phyloP scores from a whole-genome alignment of 2,113 vertebrate genomes.

The Uria aalge region DNA sequence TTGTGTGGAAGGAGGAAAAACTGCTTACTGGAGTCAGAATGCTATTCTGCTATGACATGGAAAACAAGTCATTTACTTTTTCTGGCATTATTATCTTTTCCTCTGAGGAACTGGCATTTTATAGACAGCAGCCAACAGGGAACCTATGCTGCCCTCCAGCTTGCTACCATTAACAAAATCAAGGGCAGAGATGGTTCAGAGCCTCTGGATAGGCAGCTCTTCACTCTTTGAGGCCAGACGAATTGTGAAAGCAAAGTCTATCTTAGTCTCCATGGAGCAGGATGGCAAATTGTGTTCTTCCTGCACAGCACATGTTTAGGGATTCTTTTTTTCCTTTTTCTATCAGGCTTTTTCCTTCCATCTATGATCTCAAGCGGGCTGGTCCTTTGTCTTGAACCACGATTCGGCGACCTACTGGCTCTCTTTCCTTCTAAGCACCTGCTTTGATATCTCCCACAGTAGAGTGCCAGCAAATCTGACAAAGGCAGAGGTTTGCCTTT shows the following conservation, averaged over 20 bases:
- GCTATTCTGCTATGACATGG: not conserved
- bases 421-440: not conserved
- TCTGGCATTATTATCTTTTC: not conserved
- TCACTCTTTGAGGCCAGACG: not conserved
- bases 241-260: not conserved
- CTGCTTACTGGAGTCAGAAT: not conserved
- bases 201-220: not conserved
- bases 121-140: not conserved
- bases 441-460: conserved; percentile 1
- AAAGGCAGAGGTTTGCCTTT: conserved; percentile 5
- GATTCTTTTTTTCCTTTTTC: not conserved
- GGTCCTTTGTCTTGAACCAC: not conserved
- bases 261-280: not conserved
- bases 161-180: not conserved
- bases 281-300: not conserved
- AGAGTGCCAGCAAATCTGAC: not conserved
- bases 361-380: not conserved
- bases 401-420: not conserved
- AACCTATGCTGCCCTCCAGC: not conserved
- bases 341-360: not conserved
- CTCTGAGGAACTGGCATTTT: not conserved
- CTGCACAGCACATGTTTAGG: not conserved
- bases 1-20: not conserved
- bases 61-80: not conserved
- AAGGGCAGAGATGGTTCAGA: not conserved